Percentiles rank a stretch among this genome's conserved stretches.
phyloP scores from a whole-genome alignment of 2,888 invertebrate species.

The Leptopilina syphax region DNA sequence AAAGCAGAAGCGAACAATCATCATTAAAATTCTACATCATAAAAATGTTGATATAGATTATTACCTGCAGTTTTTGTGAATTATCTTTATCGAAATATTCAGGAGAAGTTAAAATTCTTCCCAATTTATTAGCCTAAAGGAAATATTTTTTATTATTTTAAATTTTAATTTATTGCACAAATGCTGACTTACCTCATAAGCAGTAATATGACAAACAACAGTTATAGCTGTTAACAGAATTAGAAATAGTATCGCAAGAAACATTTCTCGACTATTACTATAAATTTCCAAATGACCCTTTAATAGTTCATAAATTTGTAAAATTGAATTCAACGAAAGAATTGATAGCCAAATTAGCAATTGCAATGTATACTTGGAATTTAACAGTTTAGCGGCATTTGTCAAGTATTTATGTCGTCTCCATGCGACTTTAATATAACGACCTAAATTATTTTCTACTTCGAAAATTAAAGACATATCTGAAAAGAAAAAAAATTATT shows the following conservation, averaged over 20 bases:
- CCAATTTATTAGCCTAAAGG: constrained; percentile 2
- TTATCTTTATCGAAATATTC: background rate
- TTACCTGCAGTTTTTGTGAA: background rate
- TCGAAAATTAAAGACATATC: background rate
- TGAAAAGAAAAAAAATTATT: background rate
- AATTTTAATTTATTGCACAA: background rate
- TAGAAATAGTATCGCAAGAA: background rate
- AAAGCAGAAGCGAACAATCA: background rate
- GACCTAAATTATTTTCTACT: background rate
- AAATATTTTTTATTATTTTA: background rate
- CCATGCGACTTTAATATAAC: background rate
- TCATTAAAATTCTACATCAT: background rate
- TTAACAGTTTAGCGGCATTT: background rate
- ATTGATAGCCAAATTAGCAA: constrained; percentile 4
- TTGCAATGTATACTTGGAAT: background rate
- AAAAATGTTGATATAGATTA: background rate
- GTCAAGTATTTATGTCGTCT: constrained; percentile 2
- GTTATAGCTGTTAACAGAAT: background rate
- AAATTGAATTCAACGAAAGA: background rate
- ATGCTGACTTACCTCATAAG: background rate
- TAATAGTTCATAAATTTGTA: background rate
- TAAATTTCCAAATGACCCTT: background rate
- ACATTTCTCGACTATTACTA: background rate
- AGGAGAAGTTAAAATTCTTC: background rate
- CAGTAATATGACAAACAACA: background rate